Conservation (phyloP, 1,140 invertebrate species). For the Hypsibius dujardini region DNA sequence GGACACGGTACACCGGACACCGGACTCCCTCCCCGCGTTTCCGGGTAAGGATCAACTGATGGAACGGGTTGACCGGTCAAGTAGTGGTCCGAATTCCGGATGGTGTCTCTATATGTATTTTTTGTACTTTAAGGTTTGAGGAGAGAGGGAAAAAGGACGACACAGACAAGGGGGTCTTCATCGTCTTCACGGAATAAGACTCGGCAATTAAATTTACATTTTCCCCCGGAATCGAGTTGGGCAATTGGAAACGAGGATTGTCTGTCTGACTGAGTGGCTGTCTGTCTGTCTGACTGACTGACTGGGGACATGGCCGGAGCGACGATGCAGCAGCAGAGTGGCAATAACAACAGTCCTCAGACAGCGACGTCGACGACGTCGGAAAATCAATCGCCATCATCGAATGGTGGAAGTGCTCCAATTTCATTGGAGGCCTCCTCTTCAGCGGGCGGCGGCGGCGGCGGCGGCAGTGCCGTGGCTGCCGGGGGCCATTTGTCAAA, state of each 20-base stretch:
- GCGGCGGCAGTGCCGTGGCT: background rate
- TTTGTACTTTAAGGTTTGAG: no score
- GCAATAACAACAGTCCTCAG: background rate
- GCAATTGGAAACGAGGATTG: background rate
- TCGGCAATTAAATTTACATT: no score
- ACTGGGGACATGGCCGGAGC: background rate
- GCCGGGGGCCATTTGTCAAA: slow-evolving; percentile 16
- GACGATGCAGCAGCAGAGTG: background rate
- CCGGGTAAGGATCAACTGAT: no score
- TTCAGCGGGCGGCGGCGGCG: background rate
- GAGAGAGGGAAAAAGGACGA: no score
- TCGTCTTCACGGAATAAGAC: no score
- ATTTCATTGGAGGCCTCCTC: background rate
- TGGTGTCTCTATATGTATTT: no score
- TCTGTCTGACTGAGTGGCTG: background rate
- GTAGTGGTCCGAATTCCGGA: no score
- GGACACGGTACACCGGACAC: no score
- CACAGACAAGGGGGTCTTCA: no score
- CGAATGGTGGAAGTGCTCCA: slow-evolving; percentile 7
- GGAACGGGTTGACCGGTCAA: no score
- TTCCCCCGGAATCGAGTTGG: background rate
- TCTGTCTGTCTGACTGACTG: background rate
- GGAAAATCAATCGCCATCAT: slow-evolving; percentile 9
- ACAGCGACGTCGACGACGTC: no score
- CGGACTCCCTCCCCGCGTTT: no score